Evolutionary conservation across 1,140 invertebrate genomes (phyloP).

Genomic region (Eueides isabella): DNA sequence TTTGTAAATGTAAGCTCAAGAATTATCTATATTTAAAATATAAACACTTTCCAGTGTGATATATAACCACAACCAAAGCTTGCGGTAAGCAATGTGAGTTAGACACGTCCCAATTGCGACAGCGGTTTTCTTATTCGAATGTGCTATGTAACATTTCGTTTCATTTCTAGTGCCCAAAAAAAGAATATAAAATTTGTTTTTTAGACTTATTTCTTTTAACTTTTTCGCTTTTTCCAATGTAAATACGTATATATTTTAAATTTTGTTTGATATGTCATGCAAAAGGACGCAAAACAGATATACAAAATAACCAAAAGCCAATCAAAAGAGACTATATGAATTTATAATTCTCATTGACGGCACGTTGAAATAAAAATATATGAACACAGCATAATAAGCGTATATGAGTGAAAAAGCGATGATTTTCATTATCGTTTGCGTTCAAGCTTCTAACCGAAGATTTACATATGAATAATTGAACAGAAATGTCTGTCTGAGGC

Average conservation of each 20-base stretch:
- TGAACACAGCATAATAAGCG: neutral
- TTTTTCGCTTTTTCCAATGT: too few species aligned
- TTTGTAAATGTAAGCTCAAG: neutral
- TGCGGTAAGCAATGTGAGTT: neutral
- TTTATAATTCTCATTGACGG: neutral
- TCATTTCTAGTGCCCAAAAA: too few species aligned
- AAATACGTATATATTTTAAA: neutral
- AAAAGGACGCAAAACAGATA: neutral
- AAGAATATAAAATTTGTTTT: too few species aligned
- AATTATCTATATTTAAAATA: neutral
- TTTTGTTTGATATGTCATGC: neutral
- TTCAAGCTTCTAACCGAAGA: neutral
- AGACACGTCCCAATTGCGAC: neutral
- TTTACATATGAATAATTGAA: neutral
- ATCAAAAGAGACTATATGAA: neutral
- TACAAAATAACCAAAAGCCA: neutral
- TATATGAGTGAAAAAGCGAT: neutral
- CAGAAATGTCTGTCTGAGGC: neutral
- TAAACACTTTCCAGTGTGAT: neutral
- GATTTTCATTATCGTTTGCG: neutral
- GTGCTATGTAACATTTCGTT: neutral
- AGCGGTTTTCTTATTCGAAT: slow-evolving; percentile 1
- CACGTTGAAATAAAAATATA: neutral
- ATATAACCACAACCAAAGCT: neutral
- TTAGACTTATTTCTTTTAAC: too few species aligned